Evolutionary conservation across 2,113 vertebrate species (phyloP).

Genomic region (Cyanistes caeruleus): DNA sequence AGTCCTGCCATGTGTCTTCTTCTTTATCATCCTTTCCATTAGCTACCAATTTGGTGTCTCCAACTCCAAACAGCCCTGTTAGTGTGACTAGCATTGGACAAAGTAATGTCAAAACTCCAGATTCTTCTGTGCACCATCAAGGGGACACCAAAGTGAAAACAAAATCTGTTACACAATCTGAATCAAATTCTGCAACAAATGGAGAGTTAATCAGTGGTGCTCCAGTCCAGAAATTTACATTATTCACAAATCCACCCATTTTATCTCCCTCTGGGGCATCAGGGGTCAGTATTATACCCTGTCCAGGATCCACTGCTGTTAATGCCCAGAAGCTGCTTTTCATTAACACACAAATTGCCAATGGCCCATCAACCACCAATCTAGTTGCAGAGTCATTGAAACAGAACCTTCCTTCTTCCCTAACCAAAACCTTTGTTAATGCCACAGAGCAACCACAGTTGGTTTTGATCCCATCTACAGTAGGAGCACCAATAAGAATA

Average conservation of each 20-base stretch:
- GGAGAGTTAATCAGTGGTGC: slow-evolving; percentile 62
- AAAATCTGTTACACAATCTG: slow-evolving; percentile 47
- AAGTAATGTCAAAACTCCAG: slow-evolving; percentile 50
- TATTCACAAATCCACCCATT: slow-evolving; percentile 81
- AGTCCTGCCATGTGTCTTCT: slow-evolving; percentile 44
- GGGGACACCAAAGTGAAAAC: slow-evolving; percentile 53
- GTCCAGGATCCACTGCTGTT: slow-evolving; percentile 58
- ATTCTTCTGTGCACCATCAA: slow-evolving; percentile 63
- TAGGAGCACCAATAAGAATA: slow-evolving; percentile 73
- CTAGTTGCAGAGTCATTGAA: slow-evolving; percentile 72
- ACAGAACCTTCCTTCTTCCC: slow-evolving; percentile 54
- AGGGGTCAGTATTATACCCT: slow-evolving; percentile 70
- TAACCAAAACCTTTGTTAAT: slow-evolving; percentile 72
- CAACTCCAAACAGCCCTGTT: slow-evolving; percentile 60
- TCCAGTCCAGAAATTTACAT: slow-evolving; percentile 82
- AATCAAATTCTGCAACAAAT: slow-evolving; percentile 61
- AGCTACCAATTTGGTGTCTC: slow-evolving; percentile 49
- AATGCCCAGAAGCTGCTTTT: slow-evolving; percentile 83
- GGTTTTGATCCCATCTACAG: slow-evolving; percentile 77
- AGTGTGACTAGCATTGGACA: slow-evolving; percentile 60
- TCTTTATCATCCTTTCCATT: slow-evolving; percentile 60
- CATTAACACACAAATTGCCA: slow-evolving; percentile 79
- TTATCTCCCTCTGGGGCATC: slow-evolving; percentile 69
- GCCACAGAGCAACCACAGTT: slow-evolving; percentile 77
- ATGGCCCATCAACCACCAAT: slow-evolving; percentile 50